Evolutionary conservation across 2,888 invertebrate genomes (phyloP), one percentile per base, ranked within the genome.

Genomic region (Cryptocephalus moraei): DNA sequence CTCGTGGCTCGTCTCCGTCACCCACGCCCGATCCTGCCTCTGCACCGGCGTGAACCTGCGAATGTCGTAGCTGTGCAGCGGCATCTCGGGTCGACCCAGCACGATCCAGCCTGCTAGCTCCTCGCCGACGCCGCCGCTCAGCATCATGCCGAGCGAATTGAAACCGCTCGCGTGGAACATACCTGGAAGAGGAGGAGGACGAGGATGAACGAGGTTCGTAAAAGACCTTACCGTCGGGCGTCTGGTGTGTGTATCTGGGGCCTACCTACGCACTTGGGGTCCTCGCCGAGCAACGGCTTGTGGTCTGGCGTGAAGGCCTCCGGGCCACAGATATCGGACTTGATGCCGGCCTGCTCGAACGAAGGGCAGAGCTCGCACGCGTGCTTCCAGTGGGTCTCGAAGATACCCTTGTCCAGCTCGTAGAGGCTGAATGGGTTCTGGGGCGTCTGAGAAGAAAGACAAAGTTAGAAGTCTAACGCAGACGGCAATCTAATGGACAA

Each of bases 261-360:
- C 68, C 64, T 62, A 77, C 79, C 80, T 56, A 74, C 74, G 4
- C 79, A 68, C 64, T 77, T 75, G 8, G 81, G 79, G 62, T 85
- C 84, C 49, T 84, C 84, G 58, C 92, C 93, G 74, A 93, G 74
- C 33, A 93, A 64, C 0, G 93, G 91, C 59, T 82, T 91, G 64
- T 92, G 91, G 66, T 94, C 93, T 0, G 92, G 90, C 0, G 93
- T 93, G 65, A 93, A 94, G 1, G 89, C 86, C 67, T 94, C 92
- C 0, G 91, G 91, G 0, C 93, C 93, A 63, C 91, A 93, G 1
- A 92, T 82, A 0, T 90, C 90, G 36, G 86, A 84, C 66, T 86
- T 91, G 13, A 93, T 81, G 4, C 92, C 92, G 8, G 83, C 78
- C 8, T 76, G 75, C 32, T 77, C 80, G 51, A 92, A 77, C 50